phyloP scores from a whole-genome alignment of 2,113 vertebrate species.

The Pseudopipra pipra region DNA sequence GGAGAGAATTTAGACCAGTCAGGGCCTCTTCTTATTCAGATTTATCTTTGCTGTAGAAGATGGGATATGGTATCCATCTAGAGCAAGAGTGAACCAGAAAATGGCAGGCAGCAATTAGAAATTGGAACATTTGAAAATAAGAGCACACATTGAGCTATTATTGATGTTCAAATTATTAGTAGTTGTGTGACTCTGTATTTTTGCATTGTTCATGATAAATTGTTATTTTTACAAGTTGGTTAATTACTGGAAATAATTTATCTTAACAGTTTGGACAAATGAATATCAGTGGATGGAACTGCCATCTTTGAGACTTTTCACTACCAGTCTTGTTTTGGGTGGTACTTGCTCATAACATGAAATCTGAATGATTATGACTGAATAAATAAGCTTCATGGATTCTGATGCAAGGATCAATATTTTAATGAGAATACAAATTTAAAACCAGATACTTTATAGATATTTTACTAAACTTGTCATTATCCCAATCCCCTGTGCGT shows the following conservation, averaged over 20 bases:
- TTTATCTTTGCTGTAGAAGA: neutral
- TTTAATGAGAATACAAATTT: neutral
- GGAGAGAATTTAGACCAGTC: neutral
- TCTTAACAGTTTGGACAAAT: neutral
- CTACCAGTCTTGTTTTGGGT: neutral
- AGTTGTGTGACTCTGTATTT: neutral
- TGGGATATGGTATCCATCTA: neutral
- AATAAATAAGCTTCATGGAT: neutral
- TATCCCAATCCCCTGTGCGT: neutral
- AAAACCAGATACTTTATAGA: neutral
- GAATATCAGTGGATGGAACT: neutral
- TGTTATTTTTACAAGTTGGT: neutral
- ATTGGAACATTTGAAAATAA: neutral
- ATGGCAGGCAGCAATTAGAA: neutral
- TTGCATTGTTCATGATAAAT: neutral
- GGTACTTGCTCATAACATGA: neutral
- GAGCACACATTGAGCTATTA: neutral
- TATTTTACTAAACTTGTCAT: neutral
- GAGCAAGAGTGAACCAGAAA: neutral
- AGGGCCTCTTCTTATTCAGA: neutral
- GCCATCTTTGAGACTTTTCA: neutral
- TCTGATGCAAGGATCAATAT: neutral
- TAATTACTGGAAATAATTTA: neutral
- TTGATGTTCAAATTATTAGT: neutral
- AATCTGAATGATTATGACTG: neutral